A percentile compares a stretch with the other conserved stretches of the same genome.
These are phyloP conservation scores for Fragum whitleyi DNA, from an alignment of 2,888 invertebrate species.

Conservation along the genomic window DNA sequence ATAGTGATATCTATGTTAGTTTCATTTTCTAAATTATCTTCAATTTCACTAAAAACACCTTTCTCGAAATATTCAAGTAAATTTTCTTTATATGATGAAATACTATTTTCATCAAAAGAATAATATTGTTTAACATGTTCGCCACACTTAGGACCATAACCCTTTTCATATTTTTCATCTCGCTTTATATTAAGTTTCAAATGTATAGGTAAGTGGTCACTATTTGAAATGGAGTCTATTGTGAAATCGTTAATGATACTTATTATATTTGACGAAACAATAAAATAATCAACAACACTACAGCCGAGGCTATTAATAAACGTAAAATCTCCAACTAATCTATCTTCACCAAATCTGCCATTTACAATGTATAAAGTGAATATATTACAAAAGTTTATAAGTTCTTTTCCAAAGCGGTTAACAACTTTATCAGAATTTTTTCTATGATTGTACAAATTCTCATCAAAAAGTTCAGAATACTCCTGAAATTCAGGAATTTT, in stretches of 20 bases:
- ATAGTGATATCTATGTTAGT: background rate
- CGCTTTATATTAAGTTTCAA: background rate
- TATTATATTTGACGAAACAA: background rate
- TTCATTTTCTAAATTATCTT: background rate
- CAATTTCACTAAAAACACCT: background rate
- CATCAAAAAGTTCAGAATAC: conserved; percentile 2
- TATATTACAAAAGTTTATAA: conserved; percentile 13
- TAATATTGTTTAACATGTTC: background rate
- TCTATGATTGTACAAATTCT: background rate
- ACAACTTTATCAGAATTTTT: background rate
- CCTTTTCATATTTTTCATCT: background rate
- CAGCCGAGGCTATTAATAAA: conserved; percentile 7
- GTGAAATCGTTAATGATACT: background rate
- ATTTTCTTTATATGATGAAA: background rate
- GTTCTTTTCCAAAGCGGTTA: background rate
- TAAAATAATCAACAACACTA: conserved; percentile 29
- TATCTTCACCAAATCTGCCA: conserved; percentile 16
- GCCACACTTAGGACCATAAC: background rate
- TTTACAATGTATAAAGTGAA: conserved; percentile 5
- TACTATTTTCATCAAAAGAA: background rate
- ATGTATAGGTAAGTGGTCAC: background rate
- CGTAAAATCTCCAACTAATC: conserved; percentile 9
- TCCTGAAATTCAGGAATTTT: background rate
- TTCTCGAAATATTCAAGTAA: background rate
- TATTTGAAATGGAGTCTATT: background rate